Conservation (phyloP, 1,140 invertebrate species). For the Chironomus striatipennis region DNA sequence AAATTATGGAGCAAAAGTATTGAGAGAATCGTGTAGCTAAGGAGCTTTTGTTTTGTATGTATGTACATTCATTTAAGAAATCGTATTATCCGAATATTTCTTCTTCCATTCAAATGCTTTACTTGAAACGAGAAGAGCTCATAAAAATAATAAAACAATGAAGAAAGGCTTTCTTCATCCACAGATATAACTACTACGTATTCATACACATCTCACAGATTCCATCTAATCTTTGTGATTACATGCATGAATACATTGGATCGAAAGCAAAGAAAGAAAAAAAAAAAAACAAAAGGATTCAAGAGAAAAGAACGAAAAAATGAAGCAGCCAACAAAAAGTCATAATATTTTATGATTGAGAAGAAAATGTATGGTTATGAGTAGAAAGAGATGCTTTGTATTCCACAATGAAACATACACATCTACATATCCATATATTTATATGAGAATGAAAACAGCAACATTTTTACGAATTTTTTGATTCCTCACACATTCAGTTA, state of each 20-base stretch:
- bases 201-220: neutral
- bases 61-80: too few species aligned
- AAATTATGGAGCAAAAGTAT: neutral
- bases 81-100: too few species aligned
- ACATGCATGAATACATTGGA: slow-evolving; percentile 12
- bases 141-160: neutral
- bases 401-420: too few species aligned
- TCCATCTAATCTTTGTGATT: slow-evolving; percentile 9
- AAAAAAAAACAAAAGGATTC: neutral
- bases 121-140: neutral
- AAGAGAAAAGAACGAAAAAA: neutral
- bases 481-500: neutral
- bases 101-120: too few species aligned
- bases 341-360: slow-evolving; percentile 22
- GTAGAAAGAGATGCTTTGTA: neutral
- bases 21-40: neutral
- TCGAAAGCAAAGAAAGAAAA: neutral
- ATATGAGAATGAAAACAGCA: neutral
- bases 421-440: too few species aligned
- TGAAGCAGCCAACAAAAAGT: slow-evolving; percentile 18
- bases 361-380: neutral
- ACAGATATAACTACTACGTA: neutral
- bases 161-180: neutral
- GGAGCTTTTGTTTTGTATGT: too few species aligned
- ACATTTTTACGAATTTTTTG: neutral